These are phyloP conservation scores for Lymantria monacha DNA, from an alignment of 2,888 invertebrate species.

Conservation along the genomic window DNA sequence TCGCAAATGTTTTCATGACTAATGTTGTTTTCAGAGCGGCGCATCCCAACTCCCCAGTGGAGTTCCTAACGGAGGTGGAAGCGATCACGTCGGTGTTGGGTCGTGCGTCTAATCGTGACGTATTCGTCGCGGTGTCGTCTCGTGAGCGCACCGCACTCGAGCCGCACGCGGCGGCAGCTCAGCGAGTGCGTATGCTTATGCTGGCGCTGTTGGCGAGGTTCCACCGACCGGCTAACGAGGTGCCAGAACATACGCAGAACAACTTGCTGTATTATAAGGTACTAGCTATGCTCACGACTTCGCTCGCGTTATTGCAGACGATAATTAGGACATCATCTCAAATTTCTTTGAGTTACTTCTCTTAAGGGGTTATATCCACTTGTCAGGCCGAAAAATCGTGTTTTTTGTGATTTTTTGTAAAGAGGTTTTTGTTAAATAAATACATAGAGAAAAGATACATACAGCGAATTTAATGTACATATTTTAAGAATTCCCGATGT, in stretches of 20 bases:
- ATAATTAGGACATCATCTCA: too few relatives aligned
- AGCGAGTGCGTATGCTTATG: slow-evolving; percentile 88
- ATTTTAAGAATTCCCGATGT: too few relatives aligned
- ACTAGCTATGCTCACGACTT: too few relatives aligned
- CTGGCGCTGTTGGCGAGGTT: slow-evolving; percentile 89
- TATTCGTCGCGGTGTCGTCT: slow-evolving; percentile 47
- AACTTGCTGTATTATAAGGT: slow-evolving; percentile 57
- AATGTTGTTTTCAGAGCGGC: slow-evolving; percentile 48
- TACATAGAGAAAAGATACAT: too few relatives aligned
- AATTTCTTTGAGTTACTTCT: too few relatives aligned
- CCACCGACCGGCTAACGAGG: slow-evolving; percentile 35
- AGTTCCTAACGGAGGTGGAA: slow-evolving; percentile 88
- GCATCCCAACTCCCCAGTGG: slow-evolving; percentile 83
- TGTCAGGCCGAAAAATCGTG: too few relatives aligned
- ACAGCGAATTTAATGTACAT: too few relatives aligned
- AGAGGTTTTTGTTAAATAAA: too few relatives aligned
- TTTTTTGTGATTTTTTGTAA: too few relatives aligned
- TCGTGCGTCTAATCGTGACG: slow-evolving; percentile 83
- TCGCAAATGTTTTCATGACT: too few relatives aligned
- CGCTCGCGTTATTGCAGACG: too few relatives aligned
- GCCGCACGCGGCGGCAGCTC: slow-evolving; percentile 81
- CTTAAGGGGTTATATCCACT: too few relatives aligned
- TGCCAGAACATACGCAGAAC: slow-evolving; percentile 29
- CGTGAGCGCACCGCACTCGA: slow-evolving; percentile 60
- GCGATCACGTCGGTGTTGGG: slow-evolving; percentile 89